Conservation (phyloP, 2,797 vertebrate genomes). For the Sylvilagus floridanus region DNA sequence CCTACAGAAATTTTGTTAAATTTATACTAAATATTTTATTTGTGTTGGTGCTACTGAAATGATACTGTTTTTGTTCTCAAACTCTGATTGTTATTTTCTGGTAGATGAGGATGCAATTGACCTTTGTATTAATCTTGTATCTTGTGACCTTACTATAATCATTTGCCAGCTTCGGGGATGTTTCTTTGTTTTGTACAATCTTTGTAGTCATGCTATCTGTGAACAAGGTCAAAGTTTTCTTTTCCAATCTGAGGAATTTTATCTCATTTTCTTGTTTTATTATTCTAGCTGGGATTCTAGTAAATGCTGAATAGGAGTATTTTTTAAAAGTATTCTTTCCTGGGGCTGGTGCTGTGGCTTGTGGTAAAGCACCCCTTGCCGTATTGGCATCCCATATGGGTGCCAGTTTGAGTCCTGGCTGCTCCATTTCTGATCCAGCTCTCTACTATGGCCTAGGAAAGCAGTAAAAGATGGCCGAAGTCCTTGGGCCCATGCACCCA, state of each 20-base stretch:
- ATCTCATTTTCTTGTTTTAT: background rate
- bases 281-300: background rate
- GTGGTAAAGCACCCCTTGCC: too few relatives aligned
- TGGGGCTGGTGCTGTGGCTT: too few relatives aligned
- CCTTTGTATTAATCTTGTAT: background rate
- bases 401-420: too few relatives aligned
- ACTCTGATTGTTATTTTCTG: background rate
- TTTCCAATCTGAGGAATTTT: background rate
- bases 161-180: background rate
- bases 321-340: too few relatives aligned
- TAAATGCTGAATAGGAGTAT: background rate
- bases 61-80: background rate
- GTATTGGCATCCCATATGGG: too few relatives aligned
- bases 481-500: too few relatives aligned
- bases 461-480: too few relatives aligned
- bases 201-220: background rate
- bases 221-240: background rate
- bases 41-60: background rate
- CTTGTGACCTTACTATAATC: background rate
- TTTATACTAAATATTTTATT: background rate
- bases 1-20: background rate
- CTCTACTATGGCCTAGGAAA: too few relatives aligned
- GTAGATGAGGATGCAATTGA: background rate
- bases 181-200: background rate
- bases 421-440: too few relatives aligned